Evolutionary conservation across 2,888 invertebrate genomes (phyloP).

Genomic region (Pyrochroa serraticornis): DNA sequence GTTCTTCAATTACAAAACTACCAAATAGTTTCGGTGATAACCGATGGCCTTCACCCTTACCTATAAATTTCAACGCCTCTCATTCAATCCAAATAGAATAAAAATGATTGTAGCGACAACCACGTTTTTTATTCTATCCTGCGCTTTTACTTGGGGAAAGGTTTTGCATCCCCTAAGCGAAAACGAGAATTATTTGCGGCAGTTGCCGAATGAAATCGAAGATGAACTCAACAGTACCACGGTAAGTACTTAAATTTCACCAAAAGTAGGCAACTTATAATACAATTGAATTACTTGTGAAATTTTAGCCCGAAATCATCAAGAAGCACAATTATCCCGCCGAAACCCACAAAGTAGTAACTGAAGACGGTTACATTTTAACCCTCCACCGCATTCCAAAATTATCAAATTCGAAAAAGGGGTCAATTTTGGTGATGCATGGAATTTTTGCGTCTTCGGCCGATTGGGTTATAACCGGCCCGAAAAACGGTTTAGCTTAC

Average conservation of each 20-base stretch:
- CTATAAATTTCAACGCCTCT: no score
- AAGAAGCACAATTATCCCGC: constrained; percentile 55
- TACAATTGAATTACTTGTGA: not conserved
- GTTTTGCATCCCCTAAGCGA: no score
- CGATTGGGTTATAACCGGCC: constrained; percentile 63
- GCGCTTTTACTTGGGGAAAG: no score
- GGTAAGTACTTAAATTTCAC: no score
- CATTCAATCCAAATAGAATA: no score
- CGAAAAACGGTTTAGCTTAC: constrained; percentile 50
- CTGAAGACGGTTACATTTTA: constrained; percentile 66
- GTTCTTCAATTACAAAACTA: not conserved
- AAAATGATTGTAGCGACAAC: no score
- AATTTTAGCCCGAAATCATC: constrained; percentile 55
- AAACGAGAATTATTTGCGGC: no score
- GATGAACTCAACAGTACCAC: no score
- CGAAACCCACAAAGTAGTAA: constrained; percentile 56
- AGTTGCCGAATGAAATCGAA: no score
- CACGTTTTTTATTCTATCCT: no score
- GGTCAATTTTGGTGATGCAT: constrained; percentile 58
- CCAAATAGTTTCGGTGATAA: no score
- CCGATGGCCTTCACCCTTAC: no score
- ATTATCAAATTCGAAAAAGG: constrained; percentile 45
- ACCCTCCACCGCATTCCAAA: constrained; percentile 63
- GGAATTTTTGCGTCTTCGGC: constrained; percentile 62
- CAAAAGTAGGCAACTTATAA: not conserved